Conservation (phyloP, 2,797 vertebrate species). For the Coreius guichenoti region DNA sequence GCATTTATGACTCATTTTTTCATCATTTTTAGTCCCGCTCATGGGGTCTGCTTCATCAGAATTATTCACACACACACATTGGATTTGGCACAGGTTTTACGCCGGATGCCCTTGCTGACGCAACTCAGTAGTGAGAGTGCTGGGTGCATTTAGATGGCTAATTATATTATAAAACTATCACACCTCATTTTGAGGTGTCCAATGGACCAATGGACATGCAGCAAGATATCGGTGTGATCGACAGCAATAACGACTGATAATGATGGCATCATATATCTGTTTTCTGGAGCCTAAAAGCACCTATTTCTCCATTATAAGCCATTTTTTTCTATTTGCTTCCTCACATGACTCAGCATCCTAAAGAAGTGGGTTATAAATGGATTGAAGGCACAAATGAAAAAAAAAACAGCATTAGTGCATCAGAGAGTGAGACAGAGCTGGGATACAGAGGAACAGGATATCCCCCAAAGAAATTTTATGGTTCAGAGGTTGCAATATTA, state of each 20-base stretch:
- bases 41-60: not conserved
- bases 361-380: constrained; percentile 15
- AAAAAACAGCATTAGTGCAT: not conserved
- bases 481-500: not conserved
- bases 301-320: not conserved
- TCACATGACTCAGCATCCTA: constrained; percentile 23
- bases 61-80: not conserved
- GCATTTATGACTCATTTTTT: not conserved
- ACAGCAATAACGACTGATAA: constrained; percentile 13
- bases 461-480: not conserved
- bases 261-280: constrained; percentile 2
- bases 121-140: not conserved
- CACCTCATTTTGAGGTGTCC: not conserved
- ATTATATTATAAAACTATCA: not conserved
- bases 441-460: constrained; percentile 5
- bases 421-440: constrained; percentile 2
- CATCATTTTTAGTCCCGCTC: not conserved
- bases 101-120: not conserved
- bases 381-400: not conserved
- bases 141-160: not conserved
- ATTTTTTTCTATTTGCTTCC: constrained; percentile 27
- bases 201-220: not conserved
- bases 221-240: constrained; percentile 16
- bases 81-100: not conserved
- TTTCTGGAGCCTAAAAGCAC: constrained; percentile 1